Base-by-base conservation (phyloP, 2,113 vertebrate species). In the Tachuris rubrigastra region DNA sequence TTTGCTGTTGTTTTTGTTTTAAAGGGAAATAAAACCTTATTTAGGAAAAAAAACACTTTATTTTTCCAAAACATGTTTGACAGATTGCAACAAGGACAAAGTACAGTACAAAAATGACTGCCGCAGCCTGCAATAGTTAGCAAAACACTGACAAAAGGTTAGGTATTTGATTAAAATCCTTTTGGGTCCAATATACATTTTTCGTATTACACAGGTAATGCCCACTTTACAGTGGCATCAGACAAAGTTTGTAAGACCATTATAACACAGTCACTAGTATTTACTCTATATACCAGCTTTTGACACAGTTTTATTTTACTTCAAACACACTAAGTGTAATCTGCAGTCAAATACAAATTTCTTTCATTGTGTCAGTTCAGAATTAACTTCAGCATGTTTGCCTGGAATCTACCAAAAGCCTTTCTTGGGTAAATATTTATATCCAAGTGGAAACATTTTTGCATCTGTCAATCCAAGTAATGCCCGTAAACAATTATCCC, bases 41-140 rank as follows among this genome's bases (percentile, higher is more conserved):
- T 65, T 75, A 74, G 59, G 44, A 75, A 91, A 91, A 94, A 80
- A 35, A 15, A 2, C 2, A 66, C 47, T 87, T 92, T 88, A 89
- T 97, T 96, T 89, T 94, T 92, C 58, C 23, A 84, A 74, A 92
- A 75, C 13, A 59, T 10, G 22, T 63, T 74, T 63, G 68, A 66
- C 50, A 93, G 59, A 84, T 72, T 80, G 68, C 76, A 92, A 74
- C 47, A 90, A 90, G 65, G 94, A 87, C 42, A 71, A 94, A 91
- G 24, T 77, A 96, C 85, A 93, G 59, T 71, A 95, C 77, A 95
- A 87, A 90, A 93, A 83, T 50, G 19, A 90, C 42, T 88, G 78
- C 58, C 63, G 56, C 1, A 0, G 72, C 47, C 35, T 76, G 41
- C 67, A 94, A 52, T 21, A 93, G 21, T 81, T 83, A 87, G 83